Evolutionary conservation across 2,888 invertebrate species (phyloP).

Genomic region (Pyrocoelia pectoralis): DNA sequence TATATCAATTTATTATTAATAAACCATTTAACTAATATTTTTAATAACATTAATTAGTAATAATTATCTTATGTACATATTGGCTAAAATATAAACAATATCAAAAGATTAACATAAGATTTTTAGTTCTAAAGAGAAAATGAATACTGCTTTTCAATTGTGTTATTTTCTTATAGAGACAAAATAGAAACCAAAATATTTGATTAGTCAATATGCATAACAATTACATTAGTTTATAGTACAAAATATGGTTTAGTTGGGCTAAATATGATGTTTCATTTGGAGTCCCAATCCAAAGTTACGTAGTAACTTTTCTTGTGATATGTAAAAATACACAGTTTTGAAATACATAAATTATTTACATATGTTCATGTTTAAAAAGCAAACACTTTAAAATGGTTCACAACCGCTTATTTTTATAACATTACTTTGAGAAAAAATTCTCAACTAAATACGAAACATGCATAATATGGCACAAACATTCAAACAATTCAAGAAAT

Average conservation of each 20-base stretch:
- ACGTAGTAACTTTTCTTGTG: conserved; percentile 33
- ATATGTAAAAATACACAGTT: conserved; percentile 43
- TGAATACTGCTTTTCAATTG: conserved; percentile 14
- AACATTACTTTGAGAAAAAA: conserved; percentile 24
- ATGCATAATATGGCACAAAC: conserved; percentile 32
- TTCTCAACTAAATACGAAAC: conserved; percentile 6
- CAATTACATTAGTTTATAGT: conserved; percentile 19
- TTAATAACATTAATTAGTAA: conserved; percentile 52
- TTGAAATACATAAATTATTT: conserved; percentile 41
- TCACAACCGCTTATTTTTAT: conserved; percentile 13
- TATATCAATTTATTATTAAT: conserved; percentile 48
- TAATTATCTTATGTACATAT: conserved; percentile 55
- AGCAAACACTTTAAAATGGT: conserved; percentile 17
- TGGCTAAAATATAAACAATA: conserved; percentile 47
- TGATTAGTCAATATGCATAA: conserved; percentile 27
- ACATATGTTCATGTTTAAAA: conserved; percentile 34
- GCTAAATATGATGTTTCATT: conserved; percentile 9
- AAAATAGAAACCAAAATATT: conserved; percentile 5
- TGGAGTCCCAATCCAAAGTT: conserved; percentile 1
- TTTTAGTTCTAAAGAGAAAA: conserved; percentile 16
- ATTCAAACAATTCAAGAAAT: conserved; percentile 17
- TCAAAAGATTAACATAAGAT: conserved; percentile 21
- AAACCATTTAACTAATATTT: conserved; percentile 56
- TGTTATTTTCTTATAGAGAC: background rate
- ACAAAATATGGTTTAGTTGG: conserved; percentile 23